Base-by-base conservation (phyloP, 2,888 invertebrate species). In the Siphlonurus alternatus region DNA sequence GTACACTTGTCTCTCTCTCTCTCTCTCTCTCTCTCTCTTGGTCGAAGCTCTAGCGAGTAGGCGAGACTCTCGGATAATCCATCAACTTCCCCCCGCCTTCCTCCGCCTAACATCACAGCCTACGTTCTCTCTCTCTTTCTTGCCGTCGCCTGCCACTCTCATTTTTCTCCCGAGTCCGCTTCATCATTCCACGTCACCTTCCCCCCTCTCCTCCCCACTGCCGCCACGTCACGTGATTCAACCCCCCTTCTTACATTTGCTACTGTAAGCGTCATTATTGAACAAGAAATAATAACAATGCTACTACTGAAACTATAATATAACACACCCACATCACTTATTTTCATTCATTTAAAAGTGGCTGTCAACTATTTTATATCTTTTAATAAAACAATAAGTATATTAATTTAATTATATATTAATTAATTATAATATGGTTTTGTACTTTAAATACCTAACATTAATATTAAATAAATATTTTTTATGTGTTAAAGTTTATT, bases 141-240 rank as follows among this genome's bases (percentile, higher is more conserved):
- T 56, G 23, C n/a, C 75, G 79, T 75, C 66, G 71, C 75, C 66
- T 71, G 75, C 67, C 66, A 66, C 62, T 65, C 83, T 83, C 83
- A 83, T 84, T 84, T 84, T 84, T 84, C 83, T 83, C 81, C 81
- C 73, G 80, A 81, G 81, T 81, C 77, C 83, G 83, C 81, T 83
- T 83, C 83, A 83, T 84, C 84, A 84, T 83, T 65, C 64, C 83
- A 82, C 83, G 83, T 83, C 84, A 83, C 81, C 81, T 79, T 79
- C 56, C 65, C 65, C 65, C 65, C 67, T 56, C 61, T 56, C 64
- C 23, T 23, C 63, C 60, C 63, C 10, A 10, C n/a, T n/a, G 5
- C 20, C 56, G 5, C 56, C 22, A 5, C 56, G 7, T 20, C 56
- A 5, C 38, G 38, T 10, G 15, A 38, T 10, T 10, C 5, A 38